Evolutionary conservation across 1,140 invertebrate genomes (phyloP), one percentile per base, ranked within the genome.

Genomic region (Drosophila equinoxialis): DNA sequence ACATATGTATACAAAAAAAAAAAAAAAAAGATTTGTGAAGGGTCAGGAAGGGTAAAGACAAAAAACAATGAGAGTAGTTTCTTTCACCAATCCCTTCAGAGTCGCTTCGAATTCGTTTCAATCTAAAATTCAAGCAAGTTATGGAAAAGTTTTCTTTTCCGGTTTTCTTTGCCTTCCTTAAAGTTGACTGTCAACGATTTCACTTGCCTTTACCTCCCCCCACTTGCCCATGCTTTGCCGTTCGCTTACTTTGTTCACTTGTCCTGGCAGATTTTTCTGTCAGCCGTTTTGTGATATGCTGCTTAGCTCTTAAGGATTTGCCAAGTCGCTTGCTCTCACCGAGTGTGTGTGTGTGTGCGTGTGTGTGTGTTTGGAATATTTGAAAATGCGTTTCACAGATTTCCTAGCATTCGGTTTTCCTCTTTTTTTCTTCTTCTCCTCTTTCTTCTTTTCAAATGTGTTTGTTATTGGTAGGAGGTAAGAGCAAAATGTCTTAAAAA

Each of bases 271-370:
- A 39, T 51, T 55, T 65, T 48, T 39, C 51, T 54, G 39, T 79
- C 73, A 75, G 76, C 73, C 65, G 68, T 68, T 71, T 71, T 59
- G 60, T 75, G 73, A 79, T 79, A 79, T 65, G 68, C 68, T 71
- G 76, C 76, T 79, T 79, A 79, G 73, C 75, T 77, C 67, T 65
- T 74, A 68, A 75, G 68, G 73, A 75, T 75, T 75, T 78, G 72
- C 72, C 71, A 77, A 77, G 71, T 63, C 66, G 58, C 65, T 74
- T 77, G 45, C 45, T 51, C 17, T 17, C 7, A 51, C 14, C 2
- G 1, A 6, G 5, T 6, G 30, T 48, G 42, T 45, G 6, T 14
- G 42, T 14, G 42, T 45, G 1, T 7, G 42, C 17, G 42, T 45
- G 17, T 20, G 69, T 60, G 69, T 77, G 75, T 77, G 74, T 78